Conservation (phyloP, 2,888 invertebrate species). For the Nymphalis polychloros region DNA sequence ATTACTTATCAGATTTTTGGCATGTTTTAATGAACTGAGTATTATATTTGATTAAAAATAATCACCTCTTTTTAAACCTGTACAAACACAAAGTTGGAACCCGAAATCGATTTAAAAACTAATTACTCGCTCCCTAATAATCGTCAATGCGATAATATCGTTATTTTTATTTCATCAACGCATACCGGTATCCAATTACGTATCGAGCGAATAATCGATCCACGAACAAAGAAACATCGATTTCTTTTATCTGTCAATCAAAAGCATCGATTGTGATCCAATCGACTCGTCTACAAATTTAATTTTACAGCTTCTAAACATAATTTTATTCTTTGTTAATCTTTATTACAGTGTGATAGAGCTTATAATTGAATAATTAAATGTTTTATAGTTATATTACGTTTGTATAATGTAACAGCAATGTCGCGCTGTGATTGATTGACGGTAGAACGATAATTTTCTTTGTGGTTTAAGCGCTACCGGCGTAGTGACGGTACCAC, state of each 20-base stretch:
- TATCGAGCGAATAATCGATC: slow-evolving; percentile 63
- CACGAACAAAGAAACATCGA: slow-evolving; percentile 62
- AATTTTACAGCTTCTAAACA: slow-evolving; percentile 6
- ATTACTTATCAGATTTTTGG: too few relatives aligned
- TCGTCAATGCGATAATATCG: slow-evolving; percentile 37
- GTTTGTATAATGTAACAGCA: slow-evolving; percentile 36
- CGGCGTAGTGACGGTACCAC: slow-evolving; percentile 39
- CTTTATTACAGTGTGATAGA: slow-evolving; percentile 14
- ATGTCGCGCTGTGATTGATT: slow-evolving; percentile 55
- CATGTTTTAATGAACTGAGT: too few relatives aligned
- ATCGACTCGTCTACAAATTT: slow-evolving; percentile 44
- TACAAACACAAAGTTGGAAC: not conserved
- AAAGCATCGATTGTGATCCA: slow-evolving; percentile 65
- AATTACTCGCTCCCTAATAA: slow-evolving; percentile 28
- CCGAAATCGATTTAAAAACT: slow-evolving; percentile 17
- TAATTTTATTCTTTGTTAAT: not conserved
- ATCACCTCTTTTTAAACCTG: too few relatives aligned
- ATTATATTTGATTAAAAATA: too few relatives aligned
- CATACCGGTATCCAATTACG: slow-evolving; percentile 61
- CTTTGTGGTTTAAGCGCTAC: slow-evolving; percentile 63
- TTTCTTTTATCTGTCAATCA: slow-evolving; percentile 76
- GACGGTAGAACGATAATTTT: slow-evolving; percentile 66
- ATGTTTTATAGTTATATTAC: slow-evolving; percentile 45
- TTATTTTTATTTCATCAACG: slow-evolving; percentile 45
- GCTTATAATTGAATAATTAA: slow-evolving; percentile 37